Evolutionary conservation across 2,888 invertebrate genomes (phyloP), one percentile per base, ranked within the genome.

Genomic region (Chaetogeoica ovagalla): DNA sequence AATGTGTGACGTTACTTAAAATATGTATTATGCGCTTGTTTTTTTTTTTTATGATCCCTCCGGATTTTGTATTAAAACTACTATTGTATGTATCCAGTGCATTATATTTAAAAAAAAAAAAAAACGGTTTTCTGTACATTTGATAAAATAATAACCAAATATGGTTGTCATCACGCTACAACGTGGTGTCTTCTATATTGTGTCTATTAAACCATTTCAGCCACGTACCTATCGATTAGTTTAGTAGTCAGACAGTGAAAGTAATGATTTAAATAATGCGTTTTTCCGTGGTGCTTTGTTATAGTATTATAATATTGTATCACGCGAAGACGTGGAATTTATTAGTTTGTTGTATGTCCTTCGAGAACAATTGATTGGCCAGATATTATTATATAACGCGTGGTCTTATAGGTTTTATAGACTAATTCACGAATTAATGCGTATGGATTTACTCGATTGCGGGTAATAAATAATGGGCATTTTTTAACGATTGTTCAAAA

Each of bases 151-250:
- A 73, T 43, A 13, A 74, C 57, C 13, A 39, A 43, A 66, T 75
- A n/a, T 43, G 39, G 43, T 23, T 11, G 37, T 7, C 55, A 57
- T 66, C 66, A 59, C 57, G 75, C 75, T 23, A 66, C n/a, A 57
- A 63, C 37, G 55, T n/a, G n/a, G n/a, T n/a, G n/a, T n/a, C n/a
- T n/a, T n/a, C n/a, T n/a, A 69, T 48, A 48, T 69, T 48, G 57
- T 75, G 69, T 60, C 76, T 69, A 60, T 66, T 30, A 77, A 69
- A 77, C 68, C 60, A 60, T 77, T 57, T 68, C 59, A 30, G 48
- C 66, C 69, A 69, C 68, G 76, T 74, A 63, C 37, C 7, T 69
- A 69, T 77, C 76, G 76, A 77, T 77, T 76, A 76, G 43, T 68
- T 76, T 77, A 60, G 59, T 68, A 77, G 30, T 77, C 59, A 60